Evolutionary conservation across 2,888 invertebrate genomes (phyloP).

Genomic region (Hoplodrina ambigua): DNA sequence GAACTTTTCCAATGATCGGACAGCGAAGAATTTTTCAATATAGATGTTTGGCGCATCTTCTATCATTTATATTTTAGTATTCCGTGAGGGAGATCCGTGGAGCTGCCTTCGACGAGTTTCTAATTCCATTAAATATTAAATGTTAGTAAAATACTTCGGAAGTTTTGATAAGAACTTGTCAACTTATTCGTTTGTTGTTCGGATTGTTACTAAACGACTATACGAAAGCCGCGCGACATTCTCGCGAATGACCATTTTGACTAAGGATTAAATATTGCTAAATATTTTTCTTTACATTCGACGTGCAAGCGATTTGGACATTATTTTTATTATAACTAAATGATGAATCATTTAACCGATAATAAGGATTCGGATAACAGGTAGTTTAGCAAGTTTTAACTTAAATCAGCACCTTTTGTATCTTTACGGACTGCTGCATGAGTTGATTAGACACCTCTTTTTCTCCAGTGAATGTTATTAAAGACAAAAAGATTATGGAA

Average conservation of each 20-base stretch:
- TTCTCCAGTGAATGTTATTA: neutral
- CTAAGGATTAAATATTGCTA: too few species aligned
- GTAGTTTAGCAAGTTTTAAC: too few species aligned
- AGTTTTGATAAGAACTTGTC: constrained; percentile 4
- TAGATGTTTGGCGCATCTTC: constrained; percentile 85
- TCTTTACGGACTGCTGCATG: too few species aligned
- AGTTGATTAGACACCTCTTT: too few species aligned
- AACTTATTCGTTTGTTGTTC: neutral
- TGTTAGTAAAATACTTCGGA: neutral
- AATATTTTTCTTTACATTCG: too few species aligned
- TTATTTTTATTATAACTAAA: too few species aligned
- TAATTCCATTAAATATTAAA: constrained; percentile 14
- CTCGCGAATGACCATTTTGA: neutral
- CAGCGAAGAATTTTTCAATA: constrained; percentile 86
- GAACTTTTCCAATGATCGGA: constrained; percentile 85
- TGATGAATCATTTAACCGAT: too few species aligned
- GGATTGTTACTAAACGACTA: too few species aligned
- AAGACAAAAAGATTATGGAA: neutral
- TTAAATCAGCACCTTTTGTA: too few species aligned
- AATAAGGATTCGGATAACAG: too few species aligned
- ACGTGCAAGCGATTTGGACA: too few species aligned
- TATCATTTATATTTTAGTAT: constrained; percentile 83
- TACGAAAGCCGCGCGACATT: too few species aligned
- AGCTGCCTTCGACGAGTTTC: constrained; percentile 52
- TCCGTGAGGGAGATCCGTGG: constrained; percentile 63